Base-by-base conservation (phyloP, 2,888 invertebrate genomes). In the Trissoscelio sp. region DNA sequence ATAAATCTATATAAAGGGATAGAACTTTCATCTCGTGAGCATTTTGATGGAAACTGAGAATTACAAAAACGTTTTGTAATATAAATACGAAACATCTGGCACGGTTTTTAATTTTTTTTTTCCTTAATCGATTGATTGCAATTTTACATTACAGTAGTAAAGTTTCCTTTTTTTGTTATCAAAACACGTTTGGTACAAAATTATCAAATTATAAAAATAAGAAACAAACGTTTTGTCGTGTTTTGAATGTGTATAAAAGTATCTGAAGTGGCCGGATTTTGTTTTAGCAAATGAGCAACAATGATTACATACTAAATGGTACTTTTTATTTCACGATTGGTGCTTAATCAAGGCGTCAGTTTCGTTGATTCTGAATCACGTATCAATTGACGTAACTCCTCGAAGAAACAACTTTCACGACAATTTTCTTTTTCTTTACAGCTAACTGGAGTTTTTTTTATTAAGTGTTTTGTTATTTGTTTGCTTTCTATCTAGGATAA, bases 301-400 rank as follows among this genome's bases (percentile, higher is more conserved):
- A 18, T n/a, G 11, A 64, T 64, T 74, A 44, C 7, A 42, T 22
- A 28, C 42, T 24, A 57, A 46, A 58, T 31, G 16, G 31, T 64
- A 53, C 46, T 53, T 62, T 60, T 58, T n/a, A n/a, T n/a, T n/a
- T n/a, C n/a, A 48, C 20, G 14, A 60, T 64, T 78, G 64, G 48
- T 57, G 78, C 70, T 78, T 66, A 20, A 80, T 81, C 44, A 81
- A 81, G 75, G 81, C 81, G 77, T 55, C 20, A 66, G 51, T 60
- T 77, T 81, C 81, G 81, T 77, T 81, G 81, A 48, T 77, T 67
- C 20, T 9, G 69, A 74, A 66, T 64, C 31, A 42, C 55, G 55
- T 16, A 14, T 48, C 70, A 70, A 60, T 70, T 70, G 58, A 58
- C 69, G 34, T 31, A 24, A 37, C 14, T 31, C 31, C 31, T 46